These are phyloP conservation scores for Fratercula arctica DNA, from an alignment of 2,797 vertebrate genomes.

Conservation along the genomic window DNA sequence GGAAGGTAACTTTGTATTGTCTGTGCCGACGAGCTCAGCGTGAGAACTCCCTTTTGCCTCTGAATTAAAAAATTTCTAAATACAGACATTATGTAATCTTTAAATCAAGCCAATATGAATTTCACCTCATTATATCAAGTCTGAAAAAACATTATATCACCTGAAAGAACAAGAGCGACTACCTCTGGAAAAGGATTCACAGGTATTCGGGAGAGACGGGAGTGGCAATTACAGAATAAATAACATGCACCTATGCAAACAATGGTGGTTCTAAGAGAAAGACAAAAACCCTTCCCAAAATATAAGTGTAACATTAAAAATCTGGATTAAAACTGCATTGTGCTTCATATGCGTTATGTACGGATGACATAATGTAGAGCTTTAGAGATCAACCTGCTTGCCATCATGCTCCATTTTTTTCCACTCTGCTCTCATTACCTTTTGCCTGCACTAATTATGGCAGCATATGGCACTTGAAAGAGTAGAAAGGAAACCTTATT, in stretches of 20 bases:
- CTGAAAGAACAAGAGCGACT: neutral
- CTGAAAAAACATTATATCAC: neutral
- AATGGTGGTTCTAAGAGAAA: neutral
- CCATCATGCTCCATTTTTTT: neutral
- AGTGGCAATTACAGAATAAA: neutral
- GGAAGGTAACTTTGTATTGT: neutral
- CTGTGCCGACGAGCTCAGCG: neutral
- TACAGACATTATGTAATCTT: neutral
- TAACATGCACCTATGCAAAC: fast-evolving
- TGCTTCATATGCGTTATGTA: neutral
- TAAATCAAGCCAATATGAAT: neutral
- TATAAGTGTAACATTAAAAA: neutral
- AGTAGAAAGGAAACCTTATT: neutral
- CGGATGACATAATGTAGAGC: neutral
- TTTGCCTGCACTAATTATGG: constrained; percentile 39
- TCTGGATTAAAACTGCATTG: neutral
- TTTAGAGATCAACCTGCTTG: constrained; percentile 10
- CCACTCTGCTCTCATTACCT: neutral
- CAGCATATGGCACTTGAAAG: constrained; percentile 10
- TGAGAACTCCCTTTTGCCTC: neutral
- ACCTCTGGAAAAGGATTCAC: neutral
- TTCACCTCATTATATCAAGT: neutral
- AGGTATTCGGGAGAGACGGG: neutral
- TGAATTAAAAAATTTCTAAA: neutral
- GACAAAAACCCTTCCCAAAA: neutral